Evolutionary conservation across 2,888 invertebrate genomes (phyloP).

Genomic region (Drosophila bunnanda): DNA sequence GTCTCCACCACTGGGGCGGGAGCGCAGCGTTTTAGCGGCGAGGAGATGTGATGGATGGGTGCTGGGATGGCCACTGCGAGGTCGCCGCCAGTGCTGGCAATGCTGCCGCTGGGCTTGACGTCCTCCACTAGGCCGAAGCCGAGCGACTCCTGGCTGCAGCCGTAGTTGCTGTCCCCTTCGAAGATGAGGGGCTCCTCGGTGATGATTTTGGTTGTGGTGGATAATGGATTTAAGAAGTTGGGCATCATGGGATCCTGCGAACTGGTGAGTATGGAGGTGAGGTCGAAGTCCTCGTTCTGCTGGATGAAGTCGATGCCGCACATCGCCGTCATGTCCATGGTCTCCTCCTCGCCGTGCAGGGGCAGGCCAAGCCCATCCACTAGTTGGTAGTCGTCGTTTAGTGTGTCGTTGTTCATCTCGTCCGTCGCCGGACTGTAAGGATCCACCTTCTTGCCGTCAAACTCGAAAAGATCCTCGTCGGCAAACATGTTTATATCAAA

Average conservation of each 20-base stretch:
- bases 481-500: constrained; percentile 82
- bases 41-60: constrained; percentile 6
- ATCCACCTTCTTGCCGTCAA: constrained; percentile 63
- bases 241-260: constrained; percentile 38
- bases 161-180: constrained; percentile 43
- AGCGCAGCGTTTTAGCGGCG: constrained; percentile 59
- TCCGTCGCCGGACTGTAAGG: constrained; percentile 59
- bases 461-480: constrained; percentile 64
- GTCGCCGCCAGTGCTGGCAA: constrained; percentile 25
- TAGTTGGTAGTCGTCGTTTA: constrained; percentile 42
- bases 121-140: constrained; percentile 50
- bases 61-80: constrained; percentile 34
- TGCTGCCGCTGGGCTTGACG: constrained; percentile 18
- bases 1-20: constrained; percentile 34
- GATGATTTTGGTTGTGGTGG: constrained; percentile 43
- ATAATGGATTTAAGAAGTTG: constrained; percentile 18
- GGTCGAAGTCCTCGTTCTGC: constrained; percentile 14
- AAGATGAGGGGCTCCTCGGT: constrained; percentile 52
- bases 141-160: constrained; percentile 58
- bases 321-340: constrained; percentile 48
- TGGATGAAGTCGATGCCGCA: constrained; percentile 47
- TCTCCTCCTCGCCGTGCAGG: constrained; percentile 45
- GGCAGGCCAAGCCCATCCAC: constrained; percentile 24
- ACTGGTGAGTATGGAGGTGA: constrained; percentile 48
- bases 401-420: constrained; percentile 51